Percentiles rank a stretch among this genome's conserved stretches.
These are phyloP conservation scores for Merodon equestris DNA, from an alignment of 2,888 invertebrate species.

Conservation along the genomic window DNA sequence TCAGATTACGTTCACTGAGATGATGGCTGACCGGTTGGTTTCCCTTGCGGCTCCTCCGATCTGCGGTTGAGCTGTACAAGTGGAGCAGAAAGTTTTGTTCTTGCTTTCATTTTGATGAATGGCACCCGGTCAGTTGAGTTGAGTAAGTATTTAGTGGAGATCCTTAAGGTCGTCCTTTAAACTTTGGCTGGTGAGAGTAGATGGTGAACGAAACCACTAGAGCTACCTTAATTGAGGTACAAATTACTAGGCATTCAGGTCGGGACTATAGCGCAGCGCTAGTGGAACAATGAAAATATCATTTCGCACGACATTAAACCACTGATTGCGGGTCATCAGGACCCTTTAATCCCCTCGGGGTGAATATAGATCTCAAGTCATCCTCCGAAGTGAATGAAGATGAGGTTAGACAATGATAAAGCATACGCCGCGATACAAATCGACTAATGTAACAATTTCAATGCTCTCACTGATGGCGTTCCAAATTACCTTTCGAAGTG, in stretches of 20 bases:
- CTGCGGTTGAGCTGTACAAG: background rate
- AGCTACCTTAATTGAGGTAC: slow-evolving; percentile 56
- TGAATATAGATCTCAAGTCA: slow-evolving; percentile 26
- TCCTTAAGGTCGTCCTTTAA: slow-evolving; percentile 42
- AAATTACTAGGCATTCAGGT: slow-evolving; percentile 45
- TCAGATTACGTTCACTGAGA: slow-evolving; percentile 29
- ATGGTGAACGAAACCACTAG: no score
- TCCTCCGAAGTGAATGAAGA: slow-evolving; percentile 54
- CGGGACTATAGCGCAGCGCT: slow-evolving; percentile 1
- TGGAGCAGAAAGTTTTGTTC: slow-evolving; percentile 29
- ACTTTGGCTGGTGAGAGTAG: background rate
- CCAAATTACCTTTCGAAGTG: slow-evolving; percentile 37
- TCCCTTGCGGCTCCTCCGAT: slow-evolving; percentile 18
- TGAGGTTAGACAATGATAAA: slow-evolving; percentile 41
- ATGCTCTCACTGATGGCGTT: slow-evolving; percentile 27
- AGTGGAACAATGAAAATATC: slow-evolving; percentile 44
- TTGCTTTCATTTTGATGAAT: slow-evolving; percentile 30
- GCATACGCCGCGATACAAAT: no score
- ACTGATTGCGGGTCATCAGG: slow-evolving; percentile 53
- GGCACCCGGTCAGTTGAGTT: slow-evolving; percentile 44
- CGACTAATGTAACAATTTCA: slow-evolving; percentile 38
- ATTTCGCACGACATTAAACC: slow-evolving; percentile 61
- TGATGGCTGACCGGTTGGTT: slow-evolving; percentile 10
- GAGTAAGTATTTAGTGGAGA: slow-evolving; percentile 2
- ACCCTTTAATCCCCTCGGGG: no score